Base-by-base conservation (phyloP, 2,888 invertebrate species). In the Harpagoxenus sublaevis region DNA sequence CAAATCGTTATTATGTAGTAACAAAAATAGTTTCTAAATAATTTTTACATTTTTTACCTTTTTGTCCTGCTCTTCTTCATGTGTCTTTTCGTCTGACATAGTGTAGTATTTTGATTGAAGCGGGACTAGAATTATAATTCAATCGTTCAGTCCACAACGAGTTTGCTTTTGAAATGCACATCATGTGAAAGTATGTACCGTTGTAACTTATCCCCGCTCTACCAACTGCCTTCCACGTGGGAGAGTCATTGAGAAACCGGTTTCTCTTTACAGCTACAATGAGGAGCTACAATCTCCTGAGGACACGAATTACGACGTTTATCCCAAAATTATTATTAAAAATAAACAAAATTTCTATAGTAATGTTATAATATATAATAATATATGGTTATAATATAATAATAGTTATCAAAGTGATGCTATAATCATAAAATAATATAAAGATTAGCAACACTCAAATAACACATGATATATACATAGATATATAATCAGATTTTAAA, bases 101-200 rank as follows among this genome's bases (percentile, higher is more conserved):
- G 66, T 73, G 66, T 73, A 60, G 8, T 66, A 79, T 48, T 62
- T 60, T 79, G 45, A 71, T 60, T 79, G 39, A 39, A 73, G 8
- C 8, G 23, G 2, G 73, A 60, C 39, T 71, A 81, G 60, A 81
- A 28, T 55, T 73, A 23, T 73, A 23, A 79, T 23, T 35, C n/a
- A 57, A 15, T 8, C 4, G 28, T 60, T 10, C 39, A 10, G 60
- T 39, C 35, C 45, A 8, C 28, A 60, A 4, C 9, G 45, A 60
- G 42, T 48, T 60, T 48, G 18, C 70, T 70, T 53, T 70, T 39
- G 39, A 60, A 48, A 35, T 18, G n/a, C 62, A 42, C 48, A 35
- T 45, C 53, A 42, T 68, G 84, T 73, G 83, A 89, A 92, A 92
- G 92, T 92, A 48, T 68, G 66, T 48, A 92, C 92, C 92, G 92